Evolutionary conservation across 2,888 invertebrate genomes (phyloP).

Genomic region (Diaprepes abbreviatus): DNA sequence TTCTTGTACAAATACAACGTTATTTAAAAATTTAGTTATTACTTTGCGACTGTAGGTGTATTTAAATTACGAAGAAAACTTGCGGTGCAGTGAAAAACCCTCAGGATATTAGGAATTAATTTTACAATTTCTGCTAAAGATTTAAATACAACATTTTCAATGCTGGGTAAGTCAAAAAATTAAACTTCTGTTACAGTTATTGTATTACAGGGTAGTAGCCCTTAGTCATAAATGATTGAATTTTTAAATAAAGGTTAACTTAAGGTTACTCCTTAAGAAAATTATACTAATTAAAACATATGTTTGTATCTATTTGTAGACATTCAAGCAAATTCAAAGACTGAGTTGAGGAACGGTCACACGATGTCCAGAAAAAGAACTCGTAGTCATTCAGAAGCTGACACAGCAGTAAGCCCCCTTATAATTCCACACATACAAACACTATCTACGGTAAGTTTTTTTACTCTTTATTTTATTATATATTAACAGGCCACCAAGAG

Average conservation of each 20-base stretch:
- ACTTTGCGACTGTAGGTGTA: not conserved
- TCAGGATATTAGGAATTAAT: not conserved
- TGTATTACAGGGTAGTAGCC: too few relatives aligned
- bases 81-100: constrained; percentile 8
- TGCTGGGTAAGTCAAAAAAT: constrained; percentile 53
- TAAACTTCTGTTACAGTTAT: too few relatives aligned
- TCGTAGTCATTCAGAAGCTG: constrained; percentile 65
- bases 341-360: constrained; percentile 38
- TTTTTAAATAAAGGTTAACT: not conserved
- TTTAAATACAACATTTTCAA: constrained; percentile 48
- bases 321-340: constrained; percentile 51
- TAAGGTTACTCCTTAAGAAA: too few relatives aligned
- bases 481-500: too few relatives aligned
- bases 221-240: not conserved
- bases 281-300: constrained; percentile 1
- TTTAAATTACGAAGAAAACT: not conserved
- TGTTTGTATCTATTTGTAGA: constrained; percentile 45
- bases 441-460: constrained; percentile 55
- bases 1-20: not conserved
- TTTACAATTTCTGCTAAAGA: constrained; percentile 9
- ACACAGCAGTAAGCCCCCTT: constrained; percentile 49
- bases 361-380: constrained; percentile 66
- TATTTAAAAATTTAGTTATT: constrained; percentile 10
- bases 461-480: too few relatives aligned
- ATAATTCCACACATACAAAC: constrained; percentile 50